Percentiles rank a stretch among this genome's conserved stretches.
Evolutionary conservation across 2,888 invertebrate species (phyloP).

Genomic region (Stenolophus ochropezus): DNA sequence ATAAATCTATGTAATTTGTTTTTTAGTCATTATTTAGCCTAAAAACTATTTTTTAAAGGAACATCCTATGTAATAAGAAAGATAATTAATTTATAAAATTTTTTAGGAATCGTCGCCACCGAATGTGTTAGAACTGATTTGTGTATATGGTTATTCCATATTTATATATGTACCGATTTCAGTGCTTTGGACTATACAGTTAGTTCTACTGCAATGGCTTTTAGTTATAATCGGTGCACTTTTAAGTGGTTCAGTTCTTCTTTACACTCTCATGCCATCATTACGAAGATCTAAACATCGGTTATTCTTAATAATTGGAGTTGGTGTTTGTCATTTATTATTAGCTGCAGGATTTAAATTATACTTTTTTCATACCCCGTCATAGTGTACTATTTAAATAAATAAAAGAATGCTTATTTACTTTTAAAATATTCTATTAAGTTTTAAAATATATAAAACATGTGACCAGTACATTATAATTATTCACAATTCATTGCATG

Average conservation of each 20-base stretch:
- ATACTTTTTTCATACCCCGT: slow-evolving; percentile 84
- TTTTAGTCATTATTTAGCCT: no score
- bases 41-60: no score
- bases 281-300: slow-evolving; percentile 80
- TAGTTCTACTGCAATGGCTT: slow-evolving; percentile 89
- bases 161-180: slow-evolving; percentile 96
- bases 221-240: slow-evolving; percentile 87
- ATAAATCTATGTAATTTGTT: no score
- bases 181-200: slow-evolving; percentile 92
- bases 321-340: slow-evolving; percentile 86
- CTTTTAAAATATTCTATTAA: slow-evolving; percentile 56
- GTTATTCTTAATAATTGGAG: slow-evolving; percentile 78
- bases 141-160: slow-evolving; percentile 96
- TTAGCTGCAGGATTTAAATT: slow-evolving; percentile 92
- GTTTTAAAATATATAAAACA: slow-evolving; percentile 57
- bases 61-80: no score
- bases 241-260: slow-evolving; percentile 89
- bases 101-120: slow-evolving; percentile 76
- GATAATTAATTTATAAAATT: no score
- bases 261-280: slow-evolving; percentile 88
- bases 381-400: slow-evolving; percentile 4
- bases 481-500: slow-evolving; percentile 45
- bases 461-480: slow-evolving; percentile 56
- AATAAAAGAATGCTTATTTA: slow-evolving; percentile 32
- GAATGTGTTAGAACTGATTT: slow-evolving; percentile 89